Evolutionary conservation across 1,140 invertebrate genomes (phyloP).

Genomic region (Drosophila novamexicana): DNA sequence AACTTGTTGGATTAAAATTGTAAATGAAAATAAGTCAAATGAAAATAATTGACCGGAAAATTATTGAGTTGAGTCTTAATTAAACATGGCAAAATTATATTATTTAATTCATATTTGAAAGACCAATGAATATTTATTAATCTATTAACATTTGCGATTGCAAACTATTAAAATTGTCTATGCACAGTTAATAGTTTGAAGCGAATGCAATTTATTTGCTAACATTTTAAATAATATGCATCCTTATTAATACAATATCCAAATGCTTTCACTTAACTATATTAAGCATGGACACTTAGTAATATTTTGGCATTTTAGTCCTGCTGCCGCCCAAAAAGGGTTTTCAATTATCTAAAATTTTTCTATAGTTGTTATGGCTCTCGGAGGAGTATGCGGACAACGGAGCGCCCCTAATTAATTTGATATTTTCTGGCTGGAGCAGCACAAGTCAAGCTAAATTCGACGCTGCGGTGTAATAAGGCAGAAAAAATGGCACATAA

Average conservation of each 20-base stretch:
- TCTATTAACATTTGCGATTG: too few relatives aligned
- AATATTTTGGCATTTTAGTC: slow-evolving; percentile 2
- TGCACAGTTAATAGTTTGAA: too few relatives aligned
- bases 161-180: too few relatives aligned
- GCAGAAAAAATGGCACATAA: slow-evolving; percentile 60
- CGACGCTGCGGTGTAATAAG: slow-evolving; percentile 48
- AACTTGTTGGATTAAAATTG: too few relatives aligned
- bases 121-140: too few relatives aligned
- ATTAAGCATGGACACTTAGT: neutral
- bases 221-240: too few relatives aligned
- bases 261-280: neutral
- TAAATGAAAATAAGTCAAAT: too few relatives aligned
- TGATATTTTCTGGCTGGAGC: slow-evolving; percentile 60
- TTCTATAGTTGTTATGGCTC: slow-evolving; percentile 23
- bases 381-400: slow-evolving; percentile 34
- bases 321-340: slow-evolving; percentile 36
- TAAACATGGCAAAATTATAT: too few relatives aligned
- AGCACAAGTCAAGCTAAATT: slow-evolving; percentile 44
- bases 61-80: too few relatives aligned
- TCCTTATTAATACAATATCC: neutral
- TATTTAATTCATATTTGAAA: too few relatives aligned
- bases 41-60: too few relatives aligned
- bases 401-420: slow-evolving; percentile 71
- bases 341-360: slow-evolving; percentile 56
- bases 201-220: too few relatives aligned